Evolutionary conservation across 2,797 vertebrate genomes (phyloP), one percentile per base, ranked within the genome.

Genomic region (Sebastes nivosus): DNA sequence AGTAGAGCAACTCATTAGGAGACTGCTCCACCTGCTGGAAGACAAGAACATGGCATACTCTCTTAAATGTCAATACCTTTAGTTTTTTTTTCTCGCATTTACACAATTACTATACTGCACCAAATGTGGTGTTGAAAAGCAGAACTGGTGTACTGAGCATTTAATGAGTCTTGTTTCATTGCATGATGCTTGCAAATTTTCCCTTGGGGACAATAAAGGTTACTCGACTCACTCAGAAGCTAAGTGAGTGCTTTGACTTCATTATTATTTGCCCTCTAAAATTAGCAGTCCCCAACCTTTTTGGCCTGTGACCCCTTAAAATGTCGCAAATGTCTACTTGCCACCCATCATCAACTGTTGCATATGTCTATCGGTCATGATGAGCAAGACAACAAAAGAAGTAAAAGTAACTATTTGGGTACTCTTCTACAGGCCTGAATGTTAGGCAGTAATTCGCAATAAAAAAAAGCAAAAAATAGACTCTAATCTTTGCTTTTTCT

Each of bases 1-100:
- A 99, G 93, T 99, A 99, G 6, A 97, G 74, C 85, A 97, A 94
- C 64, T 97, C 97, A 54, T 96, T 95, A 1, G 91, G 85, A 81
- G 90, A 90, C 57, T 92, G 71, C 36, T 97, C 97, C 83, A 95
- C 96, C 97, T 99, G 95, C 85, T 92, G 90, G 86, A 72, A 46
- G n/a, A 77, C 5, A 79, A 29, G 25, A 67, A 24, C 34, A 50
- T 25, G 5, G 2, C n/a, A 59, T 20, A 0, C 22, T 34, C 6
- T 55, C 22, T 16, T n/a, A 46, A 52, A 22, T 55, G 58, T 22
- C 1, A 27, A 30, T 16, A 3, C 24, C 7, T 55, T 54, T 16
- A 32, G 29, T 7, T 13, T n/a, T 55, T 12, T 10, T 10, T 9
- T 12, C 2, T 6, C 7, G 36, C 18, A 22, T 24, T 50, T 7